Evolutionary conservation across 2,113 vertebrate genomes (phyloP).

Genomic region (Dascyllus trimaculatus): DNA sequence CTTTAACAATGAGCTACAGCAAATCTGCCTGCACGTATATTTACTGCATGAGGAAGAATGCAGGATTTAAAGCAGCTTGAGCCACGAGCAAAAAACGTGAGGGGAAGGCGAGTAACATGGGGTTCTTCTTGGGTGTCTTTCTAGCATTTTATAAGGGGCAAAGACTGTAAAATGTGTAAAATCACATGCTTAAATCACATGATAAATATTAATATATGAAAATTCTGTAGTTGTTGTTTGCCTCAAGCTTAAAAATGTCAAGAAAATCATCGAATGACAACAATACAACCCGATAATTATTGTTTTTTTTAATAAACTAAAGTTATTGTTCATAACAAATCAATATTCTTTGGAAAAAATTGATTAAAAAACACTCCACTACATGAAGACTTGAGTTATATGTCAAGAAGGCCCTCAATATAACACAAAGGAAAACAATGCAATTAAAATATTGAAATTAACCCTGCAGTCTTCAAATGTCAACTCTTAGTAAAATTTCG

Average conservation of each 20-base stretch:
- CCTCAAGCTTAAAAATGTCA: background rate
- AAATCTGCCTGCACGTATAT: conserved; percentile 22
- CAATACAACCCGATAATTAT: background rate
- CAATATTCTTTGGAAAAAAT: background rate
- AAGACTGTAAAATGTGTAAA: background rate
- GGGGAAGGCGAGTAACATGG: background rate
- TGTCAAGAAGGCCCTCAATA: conserved; percentile 11
- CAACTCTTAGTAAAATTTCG: background rate
- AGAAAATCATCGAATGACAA: background rate
- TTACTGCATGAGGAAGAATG: conserved; percentile 22
- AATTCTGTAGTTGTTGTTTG: background rate
- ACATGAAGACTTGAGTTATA: background rate
- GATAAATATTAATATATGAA: background rate
- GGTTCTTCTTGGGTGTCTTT: background rate
- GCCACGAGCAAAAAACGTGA: conserved; percentile 13
- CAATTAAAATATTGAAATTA: conserved; percentile 6
- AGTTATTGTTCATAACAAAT: background rate
- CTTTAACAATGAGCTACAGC: conserved; percentile 31
- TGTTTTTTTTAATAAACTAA: background rate
- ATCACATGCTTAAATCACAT: background rate
- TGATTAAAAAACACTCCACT: background rate
- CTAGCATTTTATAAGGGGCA: background rate
- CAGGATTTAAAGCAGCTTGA: conserved; percentile 20
- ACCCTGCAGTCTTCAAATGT: background rate
- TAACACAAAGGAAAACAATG: background rate